These are phyloP conservation scores for Eucera pruinosa DNA, from an alignment of 2,888 invertebrate genomes.

Conservation along the genomic window DNA sequence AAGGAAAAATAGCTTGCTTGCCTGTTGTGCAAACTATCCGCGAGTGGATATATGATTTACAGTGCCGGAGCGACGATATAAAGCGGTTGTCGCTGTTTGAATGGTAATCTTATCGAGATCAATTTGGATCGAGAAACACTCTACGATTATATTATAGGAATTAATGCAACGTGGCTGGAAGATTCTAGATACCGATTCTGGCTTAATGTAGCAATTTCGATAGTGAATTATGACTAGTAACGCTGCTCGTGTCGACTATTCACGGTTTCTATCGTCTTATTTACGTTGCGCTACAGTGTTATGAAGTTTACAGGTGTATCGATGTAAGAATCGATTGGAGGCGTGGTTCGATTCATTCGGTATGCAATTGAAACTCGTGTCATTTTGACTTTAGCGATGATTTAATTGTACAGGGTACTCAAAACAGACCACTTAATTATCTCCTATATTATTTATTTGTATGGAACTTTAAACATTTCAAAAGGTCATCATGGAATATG, in stretches of 20 bases:
- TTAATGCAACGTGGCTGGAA: constrained; percentile 3
- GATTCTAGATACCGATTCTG: constrained; percentile 5
- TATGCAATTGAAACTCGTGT: too few relatives aligned
- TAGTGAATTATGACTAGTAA: constrained; percentile 2
- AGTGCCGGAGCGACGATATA: constrained; percentile 20
- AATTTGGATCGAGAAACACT: constrained; percentile 13
- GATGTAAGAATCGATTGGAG: background rate
- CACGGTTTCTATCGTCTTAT: background rate
- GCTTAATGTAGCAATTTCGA: constrained; percentile 17
- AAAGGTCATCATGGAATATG: too few relatives aligned
- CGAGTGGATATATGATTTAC: constrained; percentile 50
- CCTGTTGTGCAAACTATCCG: constrained; percentile 45
- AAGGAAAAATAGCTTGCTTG: background rate
- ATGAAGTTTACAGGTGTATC: background rate
- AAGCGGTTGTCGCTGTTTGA: constrained; percentile 26
- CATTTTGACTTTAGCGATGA: too few relatives aligned
- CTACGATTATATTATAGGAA: constrained; percentile 15
- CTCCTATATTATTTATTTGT: too few relatives aligned
- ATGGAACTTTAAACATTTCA: too few relatives aligned
- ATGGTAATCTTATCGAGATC: constrained; percentile 42
- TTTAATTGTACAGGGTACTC: too few relatives aligned
- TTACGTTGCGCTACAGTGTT: background rate
- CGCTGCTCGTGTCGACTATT: background rate
- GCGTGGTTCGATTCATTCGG: background rate
- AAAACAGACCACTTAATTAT: too few relatives aligned